Base-by-base conservation (phyloP, 1,140 invertebrate species). In the Plutomurus gul region DNA sequence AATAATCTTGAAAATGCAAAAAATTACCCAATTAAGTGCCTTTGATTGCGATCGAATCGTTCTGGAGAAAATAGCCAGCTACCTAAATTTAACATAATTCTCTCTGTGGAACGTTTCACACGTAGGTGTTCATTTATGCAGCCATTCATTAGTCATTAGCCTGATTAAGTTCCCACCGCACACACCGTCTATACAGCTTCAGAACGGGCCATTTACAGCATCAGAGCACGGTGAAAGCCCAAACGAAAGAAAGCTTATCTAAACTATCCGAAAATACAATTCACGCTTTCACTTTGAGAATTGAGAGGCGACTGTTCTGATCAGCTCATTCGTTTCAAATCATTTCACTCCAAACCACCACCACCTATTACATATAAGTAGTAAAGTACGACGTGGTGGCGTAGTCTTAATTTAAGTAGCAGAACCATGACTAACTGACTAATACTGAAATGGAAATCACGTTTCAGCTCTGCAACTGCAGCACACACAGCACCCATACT, bases 101-200 rank as follows among this genome's bases (percentile, higher is more conserved):
- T n/a, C n/a, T n/a, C n/a, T n/a, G n/a, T n/a, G n/a, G n/a, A n/a
- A n/a, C n/a, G n/a, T n/a, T n/a, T n/a, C n/a, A n/a, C n/a, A n/a
- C n/a, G n/a, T n/a, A n/a, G n/a, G n/a, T n/a, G n/a, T n/a, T n/a
- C n/a, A n/a, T n/a, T n/a, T n/a, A n/a, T n/a, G n/a, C n/a, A n/a
- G n/a, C n/a, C n/a, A 70, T 77, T 77, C 75, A 77, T 65, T 70
- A 70, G 75, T 65, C 75, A 65, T 71, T 43, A 65, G 36, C 39
- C 51, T 77, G 75, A 77, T 77, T 77, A 77, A 77, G 40, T 51
- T 56, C 18, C 56, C 22, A 72, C 75, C 75, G 25, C 47, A 49
- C 56, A 56, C 40, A 27, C 13, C n/a, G n/a, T n/a, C n/a, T n/a
- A n/a, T n/a, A n/a, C n/a, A 56, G 7, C 7, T 27, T 27, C 7